Evolutionary conservation across 2,113 vertebrate species (phyloP).

Genomic region (Hoplias malabaricus): DNA sequence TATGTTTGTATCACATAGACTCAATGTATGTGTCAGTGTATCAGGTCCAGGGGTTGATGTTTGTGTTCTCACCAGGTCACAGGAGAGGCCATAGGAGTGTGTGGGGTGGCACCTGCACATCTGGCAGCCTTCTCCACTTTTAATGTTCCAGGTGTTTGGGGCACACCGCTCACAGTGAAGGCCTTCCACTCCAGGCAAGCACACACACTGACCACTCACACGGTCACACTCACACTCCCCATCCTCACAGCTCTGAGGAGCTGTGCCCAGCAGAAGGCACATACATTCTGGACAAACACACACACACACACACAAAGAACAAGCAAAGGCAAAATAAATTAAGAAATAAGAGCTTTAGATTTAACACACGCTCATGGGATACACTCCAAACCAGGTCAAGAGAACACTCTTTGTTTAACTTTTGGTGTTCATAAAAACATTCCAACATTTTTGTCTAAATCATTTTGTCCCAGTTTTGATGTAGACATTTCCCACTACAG

Average conservation of each 20-base stretch:
- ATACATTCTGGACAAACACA: constrained; percentile 75
- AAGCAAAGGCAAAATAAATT: too few species aligned
- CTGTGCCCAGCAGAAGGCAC: constrained; percentile 81
- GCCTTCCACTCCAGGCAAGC: constrained; percentile 84
- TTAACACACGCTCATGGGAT: too few species aligned
- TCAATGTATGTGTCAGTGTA: neutral
- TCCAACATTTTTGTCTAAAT: too few species aligned
- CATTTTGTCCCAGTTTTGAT: neutral
- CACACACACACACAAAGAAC: neutral
- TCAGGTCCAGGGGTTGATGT: constrained; percentile 12
- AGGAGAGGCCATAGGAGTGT: constrained; percentile 79
- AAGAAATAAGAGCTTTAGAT: too few species aligned
- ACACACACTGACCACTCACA: constrained; percentile 83
- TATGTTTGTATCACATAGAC: too few species aligned
- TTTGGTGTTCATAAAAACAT: too few species aligned
- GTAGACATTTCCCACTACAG: neutral
- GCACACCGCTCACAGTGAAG: constrained; percentile 88
- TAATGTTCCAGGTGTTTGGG: constrained; percentile 84
- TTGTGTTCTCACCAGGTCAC: constrained; percentile 76
- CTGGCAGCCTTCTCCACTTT: constrained; percentile 81
- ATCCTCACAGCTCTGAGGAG: constrained; percentile 69
- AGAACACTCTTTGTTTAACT: too few species aligned
- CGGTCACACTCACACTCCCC: constrained; percentile 82
- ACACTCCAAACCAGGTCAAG: too few species aligned
- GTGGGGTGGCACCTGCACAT: constrained; percentile 77